phyloP scores from a whole-genome alignment of 2,113 vertebrate genomes.

The Struthidea cinerea region DNA sequence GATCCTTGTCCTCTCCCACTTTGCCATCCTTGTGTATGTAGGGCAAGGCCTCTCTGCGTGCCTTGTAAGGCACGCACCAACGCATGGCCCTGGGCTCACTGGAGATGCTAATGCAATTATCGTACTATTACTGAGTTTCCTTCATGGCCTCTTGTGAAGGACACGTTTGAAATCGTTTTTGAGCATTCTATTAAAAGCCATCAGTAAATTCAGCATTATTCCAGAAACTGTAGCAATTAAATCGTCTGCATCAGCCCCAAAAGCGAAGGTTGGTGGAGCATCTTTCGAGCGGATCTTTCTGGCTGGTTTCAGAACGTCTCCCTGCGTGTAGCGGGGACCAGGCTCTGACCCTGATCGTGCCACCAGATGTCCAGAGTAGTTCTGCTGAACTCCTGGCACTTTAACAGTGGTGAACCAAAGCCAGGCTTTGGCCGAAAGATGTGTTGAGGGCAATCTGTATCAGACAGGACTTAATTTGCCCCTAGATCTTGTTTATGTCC shows the following conservation, averaged over 20 bases:
- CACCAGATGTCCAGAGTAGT: background rate
- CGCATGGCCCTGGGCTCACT: background rate
- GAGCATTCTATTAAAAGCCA: constrained; percentile 46
- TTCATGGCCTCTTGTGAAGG: constrained; percentile 54
- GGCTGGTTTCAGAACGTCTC: background rate
- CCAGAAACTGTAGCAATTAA: constrained; percentile 5
- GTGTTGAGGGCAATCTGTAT: background rate
- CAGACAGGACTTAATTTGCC: background rate
- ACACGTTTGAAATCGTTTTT: constrained; percentile 14
- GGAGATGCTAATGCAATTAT: constrained; percentile 56
- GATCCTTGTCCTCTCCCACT: background rate
- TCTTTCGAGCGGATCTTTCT: background rate
- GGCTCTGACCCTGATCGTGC: background rate
- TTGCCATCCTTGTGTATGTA: constrained; percentile 6
- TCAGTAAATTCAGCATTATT: background rate
- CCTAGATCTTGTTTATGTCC: background rate
- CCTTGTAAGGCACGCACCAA: background rate
- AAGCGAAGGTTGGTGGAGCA: background rate
- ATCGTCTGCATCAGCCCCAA: background rate
- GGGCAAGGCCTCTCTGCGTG: background rate
- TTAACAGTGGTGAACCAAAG: background rate
- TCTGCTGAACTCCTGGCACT: background rate
- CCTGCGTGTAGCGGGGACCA: rapidly evolving
- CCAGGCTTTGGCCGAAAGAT: background rate
- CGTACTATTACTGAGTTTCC: constrained; percentile 1